A percentile compares a stretch with the other conserved stretches of the same genome.
Evolutionary conservation across 2,888 invertebrate species (phyloP).

Genomic region (Chouioia cunea): DNA sequence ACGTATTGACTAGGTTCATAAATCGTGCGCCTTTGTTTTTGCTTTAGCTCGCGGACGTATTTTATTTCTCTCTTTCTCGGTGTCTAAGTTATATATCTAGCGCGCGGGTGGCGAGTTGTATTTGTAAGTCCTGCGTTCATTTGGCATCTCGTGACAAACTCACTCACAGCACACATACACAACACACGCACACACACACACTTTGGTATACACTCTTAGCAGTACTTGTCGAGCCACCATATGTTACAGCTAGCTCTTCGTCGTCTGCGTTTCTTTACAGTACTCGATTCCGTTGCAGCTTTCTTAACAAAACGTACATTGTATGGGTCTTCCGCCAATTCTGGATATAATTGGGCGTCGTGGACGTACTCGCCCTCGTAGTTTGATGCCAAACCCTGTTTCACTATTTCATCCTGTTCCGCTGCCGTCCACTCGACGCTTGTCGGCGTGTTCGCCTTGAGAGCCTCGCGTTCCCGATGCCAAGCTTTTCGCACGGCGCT

Average conservation of each 20-base stretch:
- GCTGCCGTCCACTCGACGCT: constrained; percentile 87
- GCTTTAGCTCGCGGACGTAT: background rate
- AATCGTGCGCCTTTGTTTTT: background rate
- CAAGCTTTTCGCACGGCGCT: constrained; percentile 92
- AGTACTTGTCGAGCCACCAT: constrained; percentile 70
- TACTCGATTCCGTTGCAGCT: constrained; percentile 73
- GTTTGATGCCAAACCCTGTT: constrained; percentile 84
- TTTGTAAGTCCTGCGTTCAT: no score
- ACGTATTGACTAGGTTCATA: constrained; percentile 68
- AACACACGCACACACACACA: constrained; percentile 71
- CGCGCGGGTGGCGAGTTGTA: no score
- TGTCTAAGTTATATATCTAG: no score
- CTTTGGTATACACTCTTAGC: constrained; percentile 72
- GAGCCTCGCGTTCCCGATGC: constrained; percentile 90
- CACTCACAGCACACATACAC: constrained; percentile 10
- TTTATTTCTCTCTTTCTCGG: no score
- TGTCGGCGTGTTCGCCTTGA: constrained; percentile 83
- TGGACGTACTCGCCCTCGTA: constrained; percentile 94
- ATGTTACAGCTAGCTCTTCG: constrained; percentile 76
- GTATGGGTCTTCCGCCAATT: constrained; percentile 95
- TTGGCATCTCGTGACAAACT: no score
- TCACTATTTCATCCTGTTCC: constrained; percentile 90
- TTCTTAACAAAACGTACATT: constrained; percentile 92
- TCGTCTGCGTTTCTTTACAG: constrained; percentile 77
- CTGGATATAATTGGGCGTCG: constrained; percentile 90